Percentiles rank a stretch among this genome's conserved stretches.
phyloP scores from a whole-genome alignment of 2,888 invertebrate species.

The Cephus sareptanus region DNA sequence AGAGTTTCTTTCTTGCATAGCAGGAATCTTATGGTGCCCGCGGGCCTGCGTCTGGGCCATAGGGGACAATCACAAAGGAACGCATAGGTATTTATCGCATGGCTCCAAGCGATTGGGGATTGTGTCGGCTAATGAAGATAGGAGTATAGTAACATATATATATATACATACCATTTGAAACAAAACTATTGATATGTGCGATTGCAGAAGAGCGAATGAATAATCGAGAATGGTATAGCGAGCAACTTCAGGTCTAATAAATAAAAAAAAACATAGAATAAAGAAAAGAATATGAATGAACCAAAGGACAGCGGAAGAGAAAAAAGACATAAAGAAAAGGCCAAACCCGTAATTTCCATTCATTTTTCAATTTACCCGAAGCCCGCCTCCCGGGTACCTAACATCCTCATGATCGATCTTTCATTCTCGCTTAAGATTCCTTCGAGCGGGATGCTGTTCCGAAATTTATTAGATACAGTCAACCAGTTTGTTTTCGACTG shows the following conservation, averaged over 20 bases:
- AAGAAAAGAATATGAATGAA: no score
- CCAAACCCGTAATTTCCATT: no score
- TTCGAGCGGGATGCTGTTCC: neutral
- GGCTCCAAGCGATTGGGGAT: conserved; percentile 20
- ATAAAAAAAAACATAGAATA: no score
- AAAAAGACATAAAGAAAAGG: no score
- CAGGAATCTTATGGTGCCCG: conserved; percentile 39
- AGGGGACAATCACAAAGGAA: conserved; percentile 42
- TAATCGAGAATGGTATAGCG: no score
- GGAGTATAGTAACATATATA: conserved; percentile 7
- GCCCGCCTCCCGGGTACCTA: no score
- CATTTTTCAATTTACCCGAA: no score
- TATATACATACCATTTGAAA: conserved; percentile 5
- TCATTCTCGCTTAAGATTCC: no score
- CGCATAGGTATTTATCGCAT: conserved; percentile 36
- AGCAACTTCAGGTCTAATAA: no score
- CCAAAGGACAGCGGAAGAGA: no score
- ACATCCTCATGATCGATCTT: no score
- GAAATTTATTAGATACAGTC: conserved; percentile 2
- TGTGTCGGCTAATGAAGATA: conserved; percentile 16
- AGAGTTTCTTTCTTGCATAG: conserved; percentile 41
- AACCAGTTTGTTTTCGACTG: conserved; percentile 31
- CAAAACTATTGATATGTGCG: conserved; percentile 12
- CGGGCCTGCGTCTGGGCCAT: conserved; percentile 28
- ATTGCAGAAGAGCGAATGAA: neutral